A percentile compares a stretch with the other conserved stretches of the same genome.
Conservation (phyloP, 1,140 invertebrate genomes). For the Cephus cinctus region DNA sequence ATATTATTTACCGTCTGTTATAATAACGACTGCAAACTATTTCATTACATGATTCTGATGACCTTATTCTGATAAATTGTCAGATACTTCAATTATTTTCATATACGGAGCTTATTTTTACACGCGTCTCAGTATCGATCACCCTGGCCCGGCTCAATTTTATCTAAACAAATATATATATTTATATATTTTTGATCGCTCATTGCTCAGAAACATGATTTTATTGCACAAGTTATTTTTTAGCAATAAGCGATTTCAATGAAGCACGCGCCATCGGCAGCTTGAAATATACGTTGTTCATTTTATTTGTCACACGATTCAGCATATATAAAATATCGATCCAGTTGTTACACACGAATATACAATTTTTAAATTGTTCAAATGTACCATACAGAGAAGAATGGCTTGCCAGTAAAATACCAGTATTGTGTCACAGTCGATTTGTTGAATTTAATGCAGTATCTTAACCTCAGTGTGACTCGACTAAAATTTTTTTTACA, state of each 20-base stretch:
- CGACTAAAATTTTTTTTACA: too few relatives aligned
- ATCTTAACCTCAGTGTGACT: too few relatives aligned
- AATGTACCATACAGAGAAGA: too few relatives aligned
- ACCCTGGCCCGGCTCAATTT: too few relatives aligned
- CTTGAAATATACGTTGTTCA: slow-evolving; percentile 25
- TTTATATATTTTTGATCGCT: slow-evolving; percentile 20
- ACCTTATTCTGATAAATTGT: neutral
- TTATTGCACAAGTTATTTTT: slow-evolving; percentile 8
- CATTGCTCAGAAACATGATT: slow-evolving; percentile 11
- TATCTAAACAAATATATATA: slow-evolving; percentile 6
- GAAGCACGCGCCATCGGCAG: slow-evolving; percentile 20
- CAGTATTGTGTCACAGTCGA: too few relatives aligned
- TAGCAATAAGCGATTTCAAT: slow-evolving; percentile 18
- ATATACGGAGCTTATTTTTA: neutral
- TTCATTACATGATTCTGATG: neutral
- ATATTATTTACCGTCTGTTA: too few relatives aligned
- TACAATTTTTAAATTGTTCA: too few relatives aligned
- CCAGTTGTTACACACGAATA: slow-evolving; percentile 21
- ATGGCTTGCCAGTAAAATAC: too few relatives aligned
- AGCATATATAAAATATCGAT: slow-evolving; percentile 34
- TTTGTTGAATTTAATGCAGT: too few relatives aligned
- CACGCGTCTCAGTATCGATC: neutral
- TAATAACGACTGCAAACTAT: too few relatives aligned
- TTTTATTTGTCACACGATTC: slow-evolving; percentile 31
- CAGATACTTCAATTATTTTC: neutral